Evolutionary conservation across 2,797 vertebrate species (phyloP), one percentile per base, ranked within the genome.

Genomic region (Rhadinocentrus ornatus): DNA sequence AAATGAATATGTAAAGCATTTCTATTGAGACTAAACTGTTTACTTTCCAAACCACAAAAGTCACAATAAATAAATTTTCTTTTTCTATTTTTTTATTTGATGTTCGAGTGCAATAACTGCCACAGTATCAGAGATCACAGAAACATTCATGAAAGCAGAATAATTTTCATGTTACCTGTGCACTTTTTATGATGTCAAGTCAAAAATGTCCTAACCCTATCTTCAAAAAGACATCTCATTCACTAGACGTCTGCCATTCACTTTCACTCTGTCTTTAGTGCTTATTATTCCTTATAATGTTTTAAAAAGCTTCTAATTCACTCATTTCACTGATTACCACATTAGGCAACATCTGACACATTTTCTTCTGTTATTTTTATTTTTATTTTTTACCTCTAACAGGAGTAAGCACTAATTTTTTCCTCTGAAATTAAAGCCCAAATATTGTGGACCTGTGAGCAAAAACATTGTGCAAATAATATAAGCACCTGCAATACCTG

Each of bases 401-500:
- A 48, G 34, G 2, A 24, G 44, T 22, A 41, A 20, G 37, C 15
- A 22, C 16, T 4, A 4, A 52, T 22, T 20, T 57, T 46, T 41
- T 54, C 39, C 15, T 18, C 2, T 65, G 22, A 46, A 56, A 50
- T 53, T 37, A 50, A 60, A 62, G 29, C 10, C n/a, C 31, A 20
- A 44, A 24, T 7, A 37, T 24, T 24, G 34, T 13, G 35, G 41
- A 55, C 1, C 24, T n/a, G n/a, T n/a, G n/a, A n/a, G n/a, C n/a
- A n/a, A 46, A 18, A 69, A 70, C 48, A 65, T 27, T 27, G 12
- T 66, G 11, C 20, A 18, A 20, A 3, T 20, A 16, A 39, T 16
- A 27, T 58, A 8, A 71, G 15, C 32, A 63, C 34, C 26, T 62
- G 66, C 35, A 34, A 31, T 66, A 57, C 64, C 46, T 59, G 54